Percentiles rank a stretch among this genome's conserved stretches.
Conservation (phyloP, 2,797 vertebrate genomes). For the Aplochiton taeniatus region DNA sequence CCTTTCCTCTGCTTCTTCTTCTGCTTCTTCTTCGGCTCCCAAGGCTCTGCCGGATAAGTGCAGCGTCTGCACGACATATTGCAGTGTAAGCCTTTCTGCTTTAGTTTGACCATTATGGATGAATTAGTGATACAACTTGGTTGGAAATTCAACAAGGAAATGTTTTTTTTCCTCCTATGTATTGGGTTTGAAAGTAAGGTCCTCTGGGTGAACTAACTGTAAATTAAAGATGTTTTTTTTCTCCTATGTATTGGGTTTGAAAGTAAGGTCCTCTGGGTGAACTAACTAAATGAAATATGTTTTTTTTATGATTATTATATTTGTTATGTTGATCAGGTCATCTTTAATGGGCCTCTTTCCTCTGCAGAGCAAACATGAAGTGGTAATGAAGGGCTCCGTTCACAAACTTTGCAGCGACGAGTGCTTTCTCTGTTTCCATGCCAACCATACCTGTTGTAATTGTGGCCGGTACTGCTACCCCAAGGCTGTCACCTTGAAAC, state of each 20-base stretch:
- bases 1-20: not conserved
- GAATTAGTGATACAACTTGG: not conserved
- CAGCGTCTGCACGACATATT: slow-evolving; percentile 89
- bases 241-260: too few relatives aligned
- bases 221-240: too few relatives aligned
- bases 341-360: too few relatives aligned
- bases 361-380: slow-evolving; percentile 90
- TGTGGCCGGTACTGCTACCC: slow-evolving; percentile 87
- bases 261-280: too few relatives aligned
- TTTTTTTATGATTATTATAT: too few relatives aligned
- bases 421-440: slow-evolving; percentile 92
- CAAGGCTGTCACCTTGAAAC: slow-evolving; percentile 83
- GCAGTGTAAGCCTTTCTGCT: slow-evolving; percentile 75
- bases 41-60: slow-evolving; percentile 73
- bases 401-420: slow-evolving; percentile 93
- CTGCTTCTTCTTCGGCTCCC: too few relatives aligned
- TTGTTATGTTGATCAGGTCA: too few relatives aligned
- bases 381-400: slow-evolving; percentile 86
- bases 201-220: too few relatives aligned
- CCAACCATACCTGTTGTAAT: slow-evolving; percentile 86
- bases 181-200: too few relatives aligned
- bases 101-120: too few relatives aligned
- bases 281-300: too few relatives aligned
- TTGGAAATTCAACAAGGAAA: not conserved
- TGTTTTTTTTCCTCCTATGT: too few relatives aligned